Percentiles rank a stretch among this genome's conserved stretches.
Conservation (phyloP, 2,113 vertebrate genomes). For the Suricata suricatta region DNA sequence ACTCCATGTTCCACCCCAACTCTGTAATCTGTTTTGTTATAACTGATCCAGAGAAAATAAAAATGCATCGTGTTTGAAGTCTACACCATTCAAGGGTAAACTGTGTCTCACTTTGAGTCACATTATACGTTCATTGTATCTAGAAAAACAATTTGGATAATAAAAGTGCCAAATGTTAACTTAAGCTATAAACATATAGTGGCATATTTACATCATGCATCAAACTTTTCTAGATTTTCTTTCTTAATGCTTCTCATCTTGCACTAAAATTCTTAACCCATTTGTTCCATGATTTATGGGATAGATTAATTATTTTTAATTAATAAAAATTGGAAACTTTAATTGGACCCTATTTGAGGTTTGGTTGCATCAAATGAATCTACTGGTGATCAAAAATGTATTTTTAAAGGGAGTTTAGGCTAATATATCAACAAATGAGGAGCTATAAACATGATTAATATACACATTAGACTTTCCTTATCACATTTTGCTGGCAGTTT, state of each 20-base stretch:
- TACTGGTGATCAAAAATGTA: constrained; percentile 86
- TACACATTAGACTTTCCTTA: constrained; percentile 92
- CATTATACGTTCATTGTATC: constrained; percentile 64
- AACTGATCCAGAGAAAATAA: constrained; percentile 66
- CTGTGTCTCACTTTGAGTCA: constrained; percentile 68
- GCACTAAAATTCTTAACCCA: constrained; percentile 77
- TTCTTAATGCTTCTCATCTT: constrained; percentile 79
- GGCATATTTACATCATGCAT: constrained; percentile 79
- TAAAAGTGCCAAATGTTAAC: constrained; percentile 81
- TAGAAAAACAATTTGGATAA: constrained; percentile 80
- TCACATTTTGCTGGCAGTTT: constrained; percentile 91
- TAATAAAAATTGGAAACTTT: constrained; percentile 86
- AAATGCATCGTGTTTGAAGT: constrained; percentile 65
- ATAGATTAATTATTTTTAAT: constrained; percentile 86
- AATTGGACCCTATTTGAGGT: constrained; percentile 81
- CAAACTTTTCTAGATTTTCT: constrained; percentile 80
- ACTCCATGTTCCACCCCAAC: neutral
- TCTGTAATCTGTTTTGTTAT: constrained; percentile 64
- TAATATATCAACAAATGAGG: constrained; percentile 92
- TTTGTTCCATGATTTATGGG: constrained; percentile 81
- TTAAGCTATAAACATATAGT: constrained; percentile 82
- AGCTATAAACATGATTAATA: constrained; percentile 95
- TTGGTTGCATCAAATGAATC: constrained; percentile 83
- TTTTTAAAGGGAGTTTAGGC: constrained; percentile 88
- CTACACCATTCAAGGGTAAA: constrained; percentile 69